Evolutionary conservation across 2,888 invertebrate species (phyloP).

Genomic region (Limenitis camilla): DNA sequence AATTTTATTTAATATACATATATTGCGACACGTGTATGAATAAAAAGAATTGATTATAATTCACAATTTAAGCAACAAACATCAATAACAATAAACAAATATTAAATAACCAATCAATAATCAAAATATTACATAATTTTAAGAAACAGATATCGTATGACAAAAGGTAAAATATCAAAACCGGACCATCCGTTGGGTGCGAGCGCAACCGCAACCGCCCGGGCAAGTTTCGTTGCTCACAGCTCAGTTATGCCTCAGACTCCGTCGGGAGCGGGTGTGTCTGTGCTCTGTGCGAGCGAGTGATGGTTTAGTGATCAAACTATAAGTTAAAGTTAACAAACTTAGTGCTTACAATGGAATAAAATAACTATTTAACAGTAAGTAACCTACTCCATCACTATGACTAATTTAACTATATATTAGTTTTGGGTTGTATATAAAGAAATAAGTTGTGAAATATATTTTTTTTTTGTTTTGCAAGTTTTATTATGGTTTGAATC

Average conservation of each 20-base stretch:
- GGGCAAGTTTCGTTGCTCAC: conserved; percentile 48
- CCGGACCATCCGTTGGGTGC: conserved; percentile 62
- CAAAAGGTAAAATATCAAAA: conserved; percentile 57
- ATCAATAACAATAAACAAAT: not conserved
- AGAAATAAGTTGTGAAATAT: conserved; percentile 40
- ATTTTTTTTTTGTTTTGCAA: conserved; percentile 13
- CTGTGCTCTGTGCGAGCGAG: conserved; percentile 46
- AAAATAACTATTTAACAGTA: conserved; percentile 48
- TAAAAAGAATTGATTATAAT: no score
- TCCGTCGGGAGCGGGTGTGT: conserved; percentile 43
- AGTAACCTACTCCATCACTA: conserved; percentile 25
- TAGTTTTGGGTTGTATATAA: conserved; percentile 25
- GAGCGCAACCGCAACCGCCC: conserved; percentile 50
- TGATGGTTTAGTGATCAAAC: conserved; percentile 48
- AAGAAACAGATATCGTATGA: conserved; percentile 47
- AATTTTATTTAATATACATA: no score
- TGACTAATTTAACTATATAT: no score
- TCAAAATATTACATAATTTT: conserved; percentile 41
- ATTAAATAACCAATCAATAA: conserved; percentile 1
- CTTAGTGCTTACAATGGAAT: conserved; percentile 40
- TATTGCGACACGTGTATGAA: no score
- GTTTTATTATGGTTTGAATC: conserved; percentile 26
- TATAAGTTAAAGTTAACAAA: conserved; percentile 39
- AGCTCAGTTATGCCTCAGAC: conserved; percentile 55
- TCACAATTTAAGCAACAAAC: no score